These are phyloP conservation scores for Elmis aenea DNA, from an alignment of 2,888 invertebrate species.

Conservation along the genomic window DNA sequence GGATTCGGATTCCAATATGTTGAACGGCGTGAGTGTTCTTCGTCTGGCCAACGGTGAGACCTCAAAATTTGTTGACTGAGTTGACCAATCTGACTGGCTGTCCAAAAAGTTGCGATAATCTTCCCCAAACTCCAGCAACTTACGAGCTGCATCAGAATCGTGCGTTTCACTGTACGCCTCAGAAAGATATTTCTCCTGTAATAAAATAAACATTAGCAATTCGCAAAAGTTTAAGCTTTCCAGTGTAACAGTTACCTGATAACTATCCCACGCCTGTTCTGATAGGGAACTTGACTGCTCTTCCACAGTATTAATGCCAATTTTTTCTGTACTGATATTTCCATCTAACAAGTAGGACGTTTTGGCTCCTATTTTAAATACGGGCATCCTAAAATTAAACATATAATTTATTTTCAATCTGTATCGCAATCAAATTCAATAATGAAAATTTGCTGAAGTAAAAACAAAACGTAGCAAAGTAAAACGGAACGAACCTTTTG, in stretches of 20 bases:
- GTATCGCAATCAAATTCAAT: background rate
- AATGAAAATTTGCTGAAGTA: constrained; percentile 3
- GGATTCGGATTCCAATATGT: constrained; percentile 38
- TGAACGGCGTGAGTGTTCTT: constrained; percentile 28
- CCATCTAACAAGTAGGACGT: constrained; percentile 39
- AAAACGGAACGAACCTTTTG: constrained; percentile 32
- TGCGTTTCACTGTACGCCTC: constrained; percentile 85
- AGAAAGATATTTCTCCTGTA: constrained; percentile 84
- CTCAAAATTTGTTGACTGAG: constrained; percentile 60
- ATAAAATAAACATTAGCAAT: constrained; percentile 27
- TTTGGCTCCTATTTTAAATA: constrained; percentile 60
- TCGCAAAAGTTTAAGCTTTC: background rate
- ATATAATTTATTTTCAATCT: background rate
- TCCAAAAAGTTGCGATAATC: constrained; percentile 86
- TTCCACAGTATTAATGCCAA: constrained; percentile 60
- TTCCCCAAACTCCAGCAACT: constrained; percentile 80
- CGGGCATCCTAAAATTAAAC: constrained; percentile 49
- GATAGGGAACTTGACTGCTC: constrained; percentile 80
- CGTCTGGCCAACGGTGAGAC: constrained; percentile 47
- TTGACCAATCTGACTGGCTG: constrained; percentile 85
- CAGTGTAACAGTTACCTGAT: constrained; percentile 73
- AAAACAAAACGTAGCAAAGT: background rate
- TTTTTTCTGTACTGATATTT: constrained; percentile 47
- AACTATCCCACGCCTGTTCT: constrained; percentile 93
- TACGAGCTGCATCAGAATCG: constrained; percentile 79